phyloP scores from a whole-genome alignment of 1,140 invertebrate species.

The Scaptodrosophila lebanonensis region DNA sequence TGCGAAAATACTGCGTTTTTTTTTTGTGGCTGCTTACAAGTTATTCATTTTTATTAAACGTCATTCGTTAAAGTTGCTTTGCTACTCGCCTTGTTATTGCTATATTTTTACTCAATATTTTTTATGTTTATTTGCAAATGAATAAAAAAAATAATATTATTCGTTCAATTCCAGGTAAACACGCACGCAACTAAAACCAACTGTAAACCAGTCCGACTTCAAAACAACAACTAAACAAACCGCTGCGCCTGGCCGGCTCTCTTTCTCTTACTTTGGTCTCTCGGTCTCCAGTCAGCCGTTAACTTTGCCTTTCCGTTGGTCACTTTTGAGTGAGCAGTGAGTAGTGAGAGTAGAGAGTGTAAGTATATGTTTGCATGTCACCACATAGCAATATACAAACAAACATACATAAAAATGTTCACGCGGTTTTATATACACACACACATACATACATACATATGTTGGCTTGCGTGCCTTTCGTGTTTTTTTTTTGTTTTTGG shows the following conservation, averaged over 20 bases:
- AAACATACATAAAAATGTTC: not conserved
- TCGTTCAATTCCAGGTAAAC: constrained; percentile 44
- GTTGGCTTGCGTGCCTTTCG: no score
- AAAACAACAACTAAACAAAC: constrained; percentile 64
- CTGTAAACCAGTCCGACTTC: constrained; percentile 73
- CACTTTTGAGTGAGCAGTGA: constrained; percentile 66
- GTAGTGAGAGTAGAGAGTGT: constrained; percentile 35
- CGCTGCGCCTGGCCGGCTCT: constrained; percentile 10
- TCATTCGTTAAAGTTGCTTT: constrained; percentile 8
- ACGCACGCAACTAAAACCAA: constrained; percentile 50
- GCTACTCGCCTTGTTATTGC: constrained; percentile 34
- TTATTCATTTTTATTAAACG: no score
- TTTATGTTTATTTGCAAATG: constrained; percentile 22
- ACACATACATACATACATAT: no score
- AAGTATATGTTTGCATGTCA: constrained; percentile 22
- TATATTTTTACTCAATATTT: constrained; percentile 20
- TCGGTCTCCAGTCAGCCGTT: constrained; percentile 11
- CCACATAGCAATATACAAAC: constrained; percentile 11
- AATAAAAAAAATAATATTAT: constrained; percentile 27
- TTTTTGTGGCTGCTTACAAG: no score
- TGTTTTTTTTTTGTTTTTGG: no score
- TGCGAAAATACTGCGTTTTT: no score
- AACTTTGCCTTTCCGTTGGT: constrained; percentile 51
- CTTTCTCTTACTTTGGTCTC: constrained; percentile 2
- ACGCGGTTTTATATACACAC: no score